Conservation (phyloP, 2,888 invertebrate species). For the Sialis lutaria region DNA sequence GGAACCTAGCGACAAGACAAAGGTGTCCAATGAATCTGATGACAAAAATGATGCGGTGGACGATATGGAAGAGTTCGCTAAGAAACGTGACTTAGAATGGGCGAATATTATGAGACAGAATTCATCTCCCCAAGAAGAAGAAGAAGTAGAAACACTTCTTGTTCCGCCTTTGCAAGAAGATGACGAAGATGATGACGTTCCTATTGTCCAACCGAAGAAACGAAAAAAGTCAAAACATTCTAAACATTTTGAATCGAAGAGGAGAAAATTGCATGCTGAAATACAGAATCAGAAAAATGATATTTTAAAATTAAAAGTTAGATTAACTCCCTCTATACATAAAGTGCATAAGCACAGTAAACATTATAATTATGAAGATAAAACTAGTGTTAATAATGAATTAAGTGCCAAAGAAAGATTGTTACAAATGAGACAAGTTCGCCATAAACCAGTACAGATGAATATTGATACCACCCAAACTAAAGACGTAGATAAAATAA, state of each 20-base stretch:
- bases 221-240: constrained; percentile 37
- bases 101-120: constrained; percentile 11
- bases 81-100: constrained; percentile 26
- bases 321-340: constrained; percentile 24
- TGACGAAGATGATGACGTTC: constrained; percentile 15
- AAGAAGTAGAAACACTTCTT: not conserved
- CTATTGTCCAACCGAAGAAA: constrained; percentile 28
- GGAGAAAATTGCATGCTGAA: constrained; percentile 35
- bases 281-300: constrained; percentile 28
- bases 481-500: not conserved
- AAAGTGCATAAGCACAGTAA: constrained; percentile 27
- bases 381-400: constrained; percentile 10
- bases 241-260: constrained; percentile 29
- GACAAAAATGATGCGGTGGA: constrained; percentile 22
- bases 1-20: not conserved
- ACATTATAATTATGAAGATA: constrained; percentile 14
- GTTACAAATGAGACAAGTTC: constrained; percentile 25
- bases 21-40: not conserved
- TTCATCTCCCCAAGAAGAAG: not conserved
- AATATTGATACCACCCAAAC: not conserved
- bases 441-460: constrained; percentile 18
- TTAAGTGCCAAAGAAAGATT: constrained; percentile 21
- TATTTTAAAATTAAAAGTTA: constrained; percentile 33
- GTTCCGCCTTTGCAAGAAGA: constrained; percentile 19
- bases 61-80: constrained; percentile 24